Percentiles rank a stretch among this genome's conserved stretches.
Conservation (phyloP, 2,797 vertebrate species). For the Geotrypetes seraphini region DNA sequence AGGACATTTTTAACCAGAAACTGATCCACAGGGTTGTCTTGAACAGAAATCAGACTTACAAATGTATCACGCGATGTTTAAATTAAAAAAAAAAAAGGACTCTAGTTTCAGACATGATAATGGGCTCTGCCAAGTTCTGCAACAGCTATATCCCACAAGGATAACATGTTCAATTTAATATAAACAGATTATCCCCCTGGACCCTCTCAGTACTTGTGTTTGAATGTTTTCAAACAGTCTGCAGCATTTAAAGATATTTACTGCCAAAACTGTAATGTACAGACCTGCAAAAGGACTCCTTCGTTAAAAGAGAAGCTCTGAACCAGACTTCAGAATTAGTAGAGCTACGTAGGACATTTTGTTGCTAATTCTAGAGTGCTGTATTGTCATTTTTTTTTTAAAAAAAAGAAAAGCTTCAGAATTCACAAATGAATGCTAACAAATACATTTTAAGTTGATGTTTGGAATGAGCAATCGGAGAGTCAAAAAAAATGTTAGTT, state of each 20-base stretch:
- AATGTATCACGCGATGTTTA: constrained; percentile 55
- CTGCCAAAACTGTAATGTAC: constrained; percentile 28
- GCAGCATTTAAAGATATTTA: constrained; percentile 39
- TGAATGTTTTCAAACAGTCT: constrained; percentile 38
- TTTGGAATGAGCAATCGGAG: no score
- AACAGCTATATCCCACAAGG: constrained; percentile 47
- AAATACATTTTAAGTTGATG: no score
- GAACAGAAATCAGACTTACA: constrained; percentile 49
- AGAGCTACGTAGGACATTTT: no score
- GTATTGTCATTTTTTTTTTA: no score
- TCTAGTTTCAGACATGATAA: constrained; percentile 43
- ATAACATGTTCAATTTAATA: constrained; percentile 51
- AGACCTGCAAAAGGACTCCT: constrained; percentile 30
- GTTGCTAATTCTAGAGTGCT: no score
- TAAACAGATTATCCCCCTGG: constrained; percentile 49
- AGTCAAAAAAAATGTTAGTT: no score
- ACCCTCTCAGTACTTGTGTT: constrained; percentile 43
- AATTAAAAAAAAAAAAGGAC: constrained; percentile 45
- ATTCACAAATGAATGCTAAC: no score
- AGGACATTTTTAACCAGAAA: constrained; percentile 49
- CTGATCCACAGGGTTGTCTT: constrained; percentile 44
- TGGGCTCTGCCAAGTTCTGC: constrained; percentile 43
- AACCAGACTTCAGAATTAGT: constrained; percentile 31
- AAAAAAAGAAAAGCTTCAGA: no score
- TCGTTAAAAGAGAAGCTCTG: constrained; percentile 24